Conservation (phyloP, 1,140 invertebrate species). For the Pollicipes pollicipes region DNA sequence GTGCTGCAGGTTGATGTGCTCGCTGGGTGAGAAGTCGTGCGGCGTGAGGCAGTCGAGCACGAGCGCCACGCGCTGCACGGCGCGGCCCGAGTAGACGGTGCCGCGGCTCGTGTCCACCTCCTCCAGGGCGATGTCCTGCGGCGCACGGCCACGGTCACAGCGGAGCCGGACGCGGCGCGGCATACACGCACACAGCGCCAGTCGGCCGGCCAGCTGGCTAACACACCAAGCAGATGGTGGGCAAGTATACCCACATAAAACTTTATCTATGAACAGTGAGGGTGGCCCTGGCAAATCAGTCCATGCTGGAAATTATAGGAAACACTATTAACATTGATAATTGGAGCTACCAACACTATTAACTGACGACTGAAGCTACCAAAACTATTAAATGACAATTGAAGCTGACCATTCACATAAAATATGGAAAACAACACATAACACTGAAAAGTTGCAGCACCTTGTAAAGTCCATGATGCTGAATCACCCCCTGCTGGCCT, state of each 20-base stretch:
- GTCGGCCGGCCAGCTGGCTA: no score
- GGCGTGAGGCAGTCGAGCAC: slow-evolving; percentile 56
- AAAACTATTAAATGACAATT: no score
- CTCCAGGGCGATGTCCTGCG: slow-evolving; percentile 49
- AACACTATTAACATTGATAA: background rate
- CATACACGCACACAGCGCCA: background rate
- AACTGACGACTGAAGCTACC: no score
- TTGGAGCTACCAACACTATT: slow-evolving; percentile 9
- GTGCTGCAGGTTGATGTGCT: slow-evolving; percentile 58
- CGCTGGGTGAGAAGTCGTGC: slow-evolving; percentile 49
- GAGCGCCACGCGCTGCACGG: slow-evolving; percentile 45
- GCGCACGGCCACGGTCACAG: no score
- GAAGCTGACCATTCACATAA: no score
- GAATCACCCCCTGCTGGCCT: slow-evolving; percentile 52
- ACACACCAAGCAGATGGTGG: no score
- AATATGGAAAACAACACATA: no score
- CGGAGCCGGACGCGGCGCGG: background rate
- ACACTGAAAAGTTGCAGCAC: slow-evolving; percentile 25
- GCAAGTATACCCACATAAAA: no score
- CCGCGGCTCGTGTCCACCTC: slow-evolving; percentile 35
- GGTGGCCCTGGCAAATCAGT: no score
- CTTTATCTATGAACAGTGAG: no score
- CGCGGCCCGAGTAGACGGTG: slow-evolving; percentile 39
- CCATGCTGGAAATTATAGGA: no score
- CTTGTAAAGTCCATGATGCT: slow-evolving; percentile 63